A percentile compares a stretch with the other conserved stretches of the same genome.
These are phyloP conservation scores for Larimichthys polyactis DNA, from an alignment of 2,113 vertebrate species.

Conservation along the genomic window DNA sequence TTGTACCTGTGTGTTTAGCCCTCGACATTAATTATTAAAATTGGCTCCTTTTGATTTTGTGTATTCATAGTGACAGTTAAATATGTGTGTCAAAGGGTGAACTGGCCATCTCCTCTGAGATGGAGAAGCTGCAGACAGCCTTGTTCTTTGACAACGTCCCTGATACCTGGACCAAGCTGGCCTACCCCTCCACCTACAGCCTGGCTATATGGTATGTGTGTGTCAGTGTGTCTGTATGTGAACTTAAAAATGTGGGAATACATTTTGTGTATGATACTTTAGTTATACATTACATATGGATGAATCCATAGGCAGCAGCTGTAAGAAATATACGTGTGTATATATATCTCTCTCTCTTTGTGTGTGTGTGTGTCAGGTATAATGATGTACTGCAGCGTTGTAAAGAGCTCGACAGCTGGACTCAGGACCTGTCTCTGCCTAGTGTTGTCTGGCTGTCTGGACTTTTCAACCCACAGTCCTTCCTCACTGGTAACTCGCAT, in stretches of 20 bases:
- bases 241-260: background rate
- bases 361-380: slow-evolving; percentile 74
- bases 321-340: background rate
- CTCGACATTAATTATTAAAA: background rate
- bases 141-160: slow-evolving; percentile 94
- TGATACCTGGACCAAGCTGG: slow-evolving; percentile 90
- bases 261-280: background rate
- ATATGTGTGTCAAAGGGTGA: slow-evolving; percentile 89
- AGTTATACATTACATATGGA: background rate
- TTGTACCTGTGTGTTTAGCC: background rate
- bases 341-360: background rate
- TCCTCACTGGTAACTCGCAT: slow-evolving; percentile 92
- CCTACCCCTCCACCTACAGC: slow-evolving; percentile 92
- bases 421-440: slow-evolving; percentile 90
- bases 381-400: slow-evolving; percentile 86
- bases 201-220: slow-evolving; percentile 84
- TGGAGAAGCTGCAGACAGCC: slow-evolving; percentile 93
- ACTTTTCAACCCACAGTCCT: slow-evolving; percentile 96
- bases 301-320: background rate
- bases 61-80: slow-evolving; percentile 70
- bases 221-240: background rate
- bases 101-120: slow-evolving; percentile 94
- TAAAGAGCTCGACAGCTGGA: slow-evolving; percentile 88
- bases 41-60: background rate
- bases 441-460: slow-evolving; percentile 92